phyloP scores from a whole-genome alignment of 2,888 invertebrate species.

The Orthonevra nobilis region DNA sequence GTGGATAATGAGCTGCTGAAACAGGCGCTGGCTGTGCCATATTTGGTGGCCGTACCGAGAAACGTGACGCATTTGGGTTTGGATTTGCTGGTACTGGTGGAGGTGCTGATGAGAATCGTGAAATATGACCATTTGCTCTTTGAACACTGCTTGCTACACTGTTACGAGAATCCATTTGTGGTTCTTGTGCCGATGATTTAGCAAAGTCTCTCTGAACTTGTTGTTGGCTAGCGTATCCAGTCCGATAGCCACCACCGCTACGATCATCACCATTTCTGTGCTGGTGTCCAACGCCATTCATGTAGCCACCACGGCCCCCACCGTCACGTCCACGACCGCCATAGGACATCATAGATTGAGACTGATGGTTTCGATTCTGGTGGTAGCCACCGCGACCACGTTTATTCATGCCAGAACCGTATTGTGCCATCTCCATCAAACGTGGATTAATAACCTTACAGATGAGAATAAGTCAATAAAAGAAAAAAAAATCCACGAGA shows the following conservation, averaged over 20 bases:
- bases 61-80: slow-evolving; percentile 46
- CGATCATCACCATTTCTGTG: slow-evolving; percentile 71
- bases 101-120: slow-evolving; percentile 73
- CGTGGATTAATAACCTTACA: slow-evolving; percentile 94
- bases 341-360: slow-evolving; percentile 54
- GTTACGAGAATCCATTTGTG: slow-evolving; percentile 46
- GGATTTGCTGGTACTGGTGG: slow-evolving; percentile 41
- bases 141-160: slow-evolving; percentile 46
- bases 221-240: slow-evolving; percentile 74
- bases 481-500: too few species aligned
- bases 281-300: slow-evolving; percentile 52
- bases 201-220: slow-evolving; percentile 72
- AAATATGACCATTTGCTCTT: slow-evolving; percentile 73
- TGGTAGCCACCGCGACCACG: slow-evolving; percentile 66
- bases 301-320: slow-evolving; percentile 45
- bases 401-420: slow-evolving; percentile 75
- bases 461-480: too few species aligned
- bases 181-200: slow-evolving; percentile 43
- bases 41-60: slow-evolving; percentile 65
- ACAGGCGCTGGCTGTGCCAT: slow-evolving; percentile 65
- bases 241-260: slow-evolving; percentile 73
- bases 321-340: slow-evolving; percentile 60
- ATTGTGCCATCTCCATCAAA: slow-evolving; percentile 86
- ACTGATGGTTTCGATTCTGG: slow-evolving; percentile 55
- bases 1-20: slow-evolving; percentile 55